phyloP scores from a whole-genome alignment of 2,113 vertebrate genomes.

The Trogon surrucura region DNA sequence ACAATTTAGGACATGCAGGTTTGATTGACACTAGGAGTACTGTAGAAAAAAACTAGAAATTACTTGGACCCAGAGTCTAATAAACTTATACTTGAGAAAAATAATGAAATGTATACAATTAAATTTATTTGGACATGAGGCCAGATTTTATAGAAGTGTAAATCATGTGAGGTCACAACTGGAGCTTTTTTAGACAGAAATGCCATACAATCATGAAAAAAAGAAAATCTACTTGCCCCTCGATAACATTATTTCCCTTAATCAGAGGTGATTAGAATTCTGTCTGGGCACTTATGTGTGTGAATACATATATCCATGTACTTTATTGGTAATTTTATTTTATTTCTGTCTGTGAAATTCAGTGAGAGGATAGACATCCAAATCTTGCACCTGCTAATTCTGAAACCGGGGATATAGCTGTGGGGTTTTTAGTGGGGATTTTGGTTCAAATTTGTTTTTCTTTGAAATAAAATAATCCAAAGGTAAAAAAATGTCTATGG shows the following conservation, averaged over 20 bases:
- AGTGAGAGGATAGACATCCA: background rate
- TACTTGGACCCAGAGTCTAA: background rate
- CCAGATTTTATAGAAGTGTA: background rate
- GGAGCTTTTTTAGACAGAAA: background rate
- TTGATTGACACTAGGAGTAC: background rate
- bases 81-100: background rate
- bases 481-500: background rate
- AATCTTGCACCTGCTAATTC: background rate
- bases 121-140: background rate
- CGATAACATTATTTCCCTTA: background rate
- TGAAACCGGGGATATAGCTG: background rate
- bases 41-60: background rate
- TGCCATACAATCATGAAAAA: background rate
- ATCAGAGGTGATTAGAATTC: background rate
- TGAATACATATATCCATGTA: fast-evolving
- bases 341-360: background rate
- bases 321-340: background rate
- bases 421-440: background rate
- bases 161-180: background rate
- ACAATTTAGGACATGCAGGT: background rate
- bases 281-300: background rate
- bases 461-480: slow-evolving; percentile 3
- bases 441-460: background rate
- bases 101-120: background rate
- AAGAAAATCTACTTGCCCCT: background rate